phyloP scores from a whole-genome alignment of 1,140 invertebrate genomes.

The Trichomalopsis sarcophagae region DNA sequence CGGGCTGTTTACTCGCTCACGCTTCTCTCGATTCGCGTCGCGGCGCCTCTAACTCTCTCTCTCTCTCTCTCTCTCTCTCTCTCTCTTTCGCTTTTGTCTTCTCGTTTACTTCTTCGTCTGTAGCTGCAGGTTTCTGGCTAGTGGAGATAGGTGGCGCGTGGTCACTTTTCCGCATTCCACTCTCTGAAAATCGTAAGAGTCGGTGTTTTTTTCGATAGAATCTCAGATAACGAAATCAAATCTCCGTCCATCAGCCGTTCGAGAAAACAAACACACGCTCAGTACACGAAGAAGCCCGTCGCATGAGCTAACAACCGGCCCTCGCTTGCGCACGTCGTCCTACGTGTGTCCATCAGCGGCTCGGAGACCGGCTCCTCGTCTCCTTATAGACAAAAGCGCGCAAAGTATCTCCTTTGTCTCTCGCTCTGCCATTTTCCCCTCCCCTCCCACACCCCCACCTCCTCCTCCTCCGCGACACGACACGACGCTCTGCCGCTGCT shows the following conservation, averaged over 20 bases:
- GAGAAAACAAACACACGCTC: not conserved
- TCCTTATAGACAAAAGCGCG: conserved; percentile 13
- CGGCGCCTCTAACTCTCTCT: not conserved
- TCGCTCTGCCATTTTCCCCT: not conserved
- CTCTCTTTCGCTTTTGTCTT: not conserved
- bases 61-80: not conserved
- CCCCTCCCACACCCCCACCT: not conserved
- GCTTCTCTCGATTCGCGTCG: not conserved
- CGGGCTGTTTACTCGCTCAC: not conserved
- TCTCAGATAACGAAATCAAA: not conserved
- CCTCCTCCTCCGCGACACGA: not conserved
- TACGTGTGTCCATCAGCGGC: not conserved
- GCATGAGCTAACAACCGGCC: not conserved
- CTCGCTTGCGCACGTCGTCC: not conserved
- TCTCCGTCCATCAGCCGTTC: not conserved
- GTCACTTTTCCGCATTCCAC: too few species aligned
- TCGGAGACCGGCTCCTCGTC: not conserved
- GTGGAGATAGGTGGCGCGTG: too few species aligned
- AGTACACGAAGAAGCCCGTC: not conserved
- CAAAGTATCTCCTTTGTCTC: conserved; percentile 45
- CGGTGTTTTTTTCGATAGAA: too few species aligned
- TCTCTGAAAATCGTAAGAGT: too few species aligned
- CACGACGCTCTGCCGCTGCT: conserved; percentile 21
- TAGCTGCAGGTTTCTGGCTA: too few species aligned
- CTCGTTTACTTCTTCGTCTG: not conserved